Base-by-base conservation (phyloP, 2,797 vertebrate genomes). In the Eurystomus glaucurus region DNA sequence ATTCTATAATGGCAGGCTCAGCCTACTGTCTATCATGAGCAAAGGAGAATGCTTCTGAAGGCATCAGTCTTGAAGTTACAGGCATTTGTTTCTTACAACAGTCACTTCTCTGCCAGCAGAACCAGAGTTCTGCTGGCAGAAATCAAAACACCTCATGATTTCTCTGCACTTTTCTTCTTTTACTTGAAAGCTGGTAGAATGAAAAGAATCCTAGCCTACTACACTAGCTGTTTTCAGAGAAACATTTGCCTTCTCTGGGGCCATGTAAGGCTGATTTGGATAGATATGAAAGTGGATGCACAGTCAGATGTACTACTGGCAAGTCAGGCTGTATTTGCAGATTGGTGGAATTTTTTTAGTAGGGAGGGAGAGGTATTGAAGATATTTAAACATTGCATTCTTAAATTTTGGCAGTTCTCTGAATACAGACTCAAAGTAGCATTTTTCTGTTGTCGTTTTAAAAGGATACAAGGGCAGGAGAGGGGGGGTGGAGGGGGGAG, bases 51-150 rank as follows among this genome's bases (percentile, higher is more conserved):
- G 29, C 41, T 81, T 60, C 75, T 37, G 15, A 66, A 88, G 69
- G 65, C 26, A 51, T 54, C 43, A 5, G 17, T 48, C 45, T 43
- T 43, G 25, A 31, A 33, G n/a, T 51, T 52, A 45, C 0, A 0
- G 50, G 66, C 7, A 13, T 20, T n/a, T 26, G 12, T 58, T 91
- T 88, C 58, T 57, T 62, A 31, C 57, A 10, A 55, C 31, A 61
- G 64, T 58, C 62, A 43, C 31, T 6, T 20, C 31, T 75, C 58
- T 70, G n/a, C 31, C 43, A 76, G 58, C 39, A 87, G 48, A 86
- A 79, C 11, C 43, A 84, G 48, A 39, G 28, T 33, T 70, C 50
- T 89, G 69, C 45, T 28, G 35, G n/a, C n/a, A n/a, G 41, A 60
- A 91, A 79, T 35, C 18, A 11, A 35, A 8, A 29, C n/a, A 61